A percentile compares a stretch with the other conserved stretches of the same genome.
phyloP scores from a whole-genome alignment of 2,888 invertebrate species.

The Odontocerum albicorne region DNA sequence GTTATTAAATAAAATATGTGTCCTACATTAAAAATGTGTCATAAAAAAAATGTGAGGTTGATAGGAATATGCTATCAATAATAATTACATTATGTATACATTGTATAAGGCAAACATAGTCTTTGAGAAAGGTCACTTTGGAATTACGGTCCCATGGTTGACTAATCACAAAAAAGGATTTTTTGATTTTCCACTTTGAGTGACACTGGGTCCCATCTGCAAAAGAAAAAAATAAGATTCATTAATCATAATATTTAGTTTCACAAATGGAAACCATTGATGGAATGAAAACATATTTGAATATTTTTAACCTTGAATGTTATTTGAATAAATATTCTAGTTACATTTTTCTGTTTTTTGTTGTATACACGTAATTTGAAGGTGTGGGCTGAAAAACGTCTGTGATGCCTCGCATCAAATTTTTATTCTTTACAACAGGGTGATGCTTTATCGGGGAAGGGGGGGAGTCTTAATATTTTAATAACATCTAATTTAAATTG shows the following conservation, averaged over 20 bases:
- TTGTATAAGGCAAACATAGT: conserved; percentile 32
- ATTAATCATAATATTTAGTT: neutral
- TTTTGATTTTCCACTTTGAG: conserved; percentile 30
- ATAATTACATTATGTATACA: conserved; percentile 11
- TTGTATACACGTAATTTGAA: too few relatives aligned
- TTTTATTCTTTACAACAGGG: too few relatives aligned
- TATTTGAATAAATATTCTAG: too few relatives aligned
- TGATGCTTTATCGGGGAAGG: too few relatives aligned
- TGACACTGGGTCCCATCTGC: conserved; percentile 29
- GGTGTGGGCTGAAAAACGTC: too few relatives aligned
- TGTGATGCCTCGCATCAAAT: too few relatives aligned
- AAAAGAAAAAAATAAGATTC: conserved; percentile 9
- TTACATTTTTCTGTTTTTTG: too few relatives aligned
- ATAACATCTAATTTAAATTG: too few relatives aligned
- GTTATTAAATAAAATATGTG: conserved; percentile 2
- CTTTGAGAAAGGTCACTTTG: conserved; percentile 35
- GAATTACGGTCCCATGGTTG: conserved; percentile 16
- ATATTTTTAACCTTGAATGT: too few relatives aligned
- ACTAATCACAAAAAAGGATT: conserved; percentile 35
- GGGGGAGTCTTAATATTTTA: too few relatives aligned
- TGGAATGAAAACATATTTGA: neutral
- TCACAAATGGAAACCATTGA: neutral
- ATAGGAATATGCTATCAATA: conserved; percentile 22
- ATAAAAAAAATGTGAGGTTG: conserved; percentile 19
- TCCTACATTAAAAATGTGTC: conserved; percentile 8